A percentile compares a stretch with the other conserved stretches of the same genome.
Evolutionary conservation across 2,797 vertebrate genomes (phyloP).

Genomic region (Gadopsis marmoratus): DNA sequence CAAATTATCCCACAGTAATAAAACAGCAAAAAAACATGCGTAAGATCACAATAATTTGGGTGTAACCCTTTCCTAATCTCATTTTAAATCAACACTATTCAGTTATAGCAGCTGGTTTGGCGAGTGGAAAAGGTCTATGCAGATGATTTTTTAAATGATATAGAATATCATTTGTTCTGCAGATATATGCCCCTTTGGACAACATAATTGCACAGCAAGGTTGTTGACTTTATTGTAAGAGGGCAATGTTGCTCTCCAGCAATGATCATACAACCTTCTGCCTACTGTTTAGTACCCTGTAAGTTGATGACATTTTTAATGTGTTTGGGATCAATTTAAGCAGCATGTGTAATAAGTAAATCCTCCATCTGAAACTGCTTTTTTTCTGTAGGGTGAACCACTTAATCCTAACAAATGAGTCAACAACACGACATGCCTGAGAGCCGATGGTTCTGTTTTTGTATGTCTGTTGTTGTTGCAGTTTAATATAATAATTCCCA

Average conservation of each 20-base stretch:
- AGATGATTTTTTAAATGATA: constrained; percentile 6
- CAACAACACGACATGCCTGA: constrained; percentile 32
- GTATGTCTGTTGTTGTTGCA: not conserved
- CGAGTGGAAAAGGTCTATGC: not conserved
- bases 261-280: not conserved
- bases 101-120: not conserved
- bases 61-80: not conserved
- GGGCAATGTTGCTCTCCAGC: not conserved
- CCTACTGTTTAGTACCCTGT: constrained; percentile 30
- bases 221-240: constrained; percentile 32
- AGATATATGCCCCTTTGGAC: constrained; percentile 36
- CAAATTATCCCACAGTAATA: no score
- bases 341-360: constrained; percentile 48
- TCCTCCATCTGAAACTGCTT: constrained; percentile 22
- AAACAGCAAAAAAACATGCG: no score
- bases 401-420: constrained; percentile 38
- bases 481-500: constrained; percentile 1
- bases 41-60: not conserved
- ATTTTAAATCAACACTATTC: constrained; percentile 7
- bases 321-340: constrained; percentile 44
- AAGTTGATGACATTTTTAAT: constrained; percentile 55
- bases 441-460: not conserved
- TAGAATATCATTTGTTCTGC: constrained; percentile 35
- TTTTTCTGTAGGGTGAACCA: constrained; percentile 29
- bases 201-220: constrained; percentile 32